Percentiles rank a stretch among this genome's conserved stretches.
Evolutionary conservation across 2,888 invertebrate genomes (phyloP).

Genomic region (Melangyna quadrimaculata): DNA sequence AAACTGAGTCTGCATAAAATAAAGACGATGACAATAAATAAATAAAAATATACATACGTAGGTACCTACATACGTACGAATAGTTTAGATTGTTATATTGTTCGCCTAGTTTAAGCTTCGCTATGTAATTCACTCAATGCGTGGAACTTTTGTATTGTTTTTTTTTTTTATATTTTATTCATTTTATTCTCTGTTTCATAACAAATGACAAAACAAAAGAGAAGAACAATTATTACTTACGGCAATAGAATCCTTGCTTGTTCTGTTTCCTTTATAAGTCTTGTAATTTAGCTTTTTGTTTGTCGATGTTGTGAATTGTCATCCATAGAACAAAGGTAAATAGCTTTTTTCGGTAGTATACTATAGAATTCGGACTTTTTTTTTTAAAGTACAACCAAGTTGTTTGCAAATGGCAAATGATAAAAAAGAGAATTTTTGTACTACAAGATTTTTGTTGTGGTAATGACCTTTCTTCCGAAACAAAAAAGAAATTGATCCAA

Average conservation of each 20-base stretch:
- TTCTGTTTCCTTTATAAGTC: slow-evolving; percentile 5
- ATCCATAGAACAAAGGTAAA: slow-evolving; percentile 25
- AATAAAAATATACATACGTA: too few relatives aligned
- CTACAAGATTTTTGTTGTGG: not conserved
- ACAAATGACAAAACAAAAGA: slow-evolving; percentile 37
- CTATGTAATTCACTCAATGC: slow-evolving; percentile 9
- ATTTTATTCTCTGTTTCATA: not conserved
- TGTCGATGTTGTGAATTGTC: slow-evolving; percentile 19
- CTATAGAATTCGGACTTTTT: slow-evolving; percentile 19
- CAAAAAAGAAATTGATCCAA: slow-evolving; percentile 5
- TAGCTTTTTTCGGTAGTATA: slow-evolving; percentile 18
- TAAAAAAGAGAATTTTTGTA: not conserved
- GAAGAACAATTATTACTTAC: slow-evolving; percentile 51
- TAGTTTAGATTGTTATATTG: slow-evolving; percentile 9
- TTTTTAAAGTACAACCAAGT: slow-evolving; percentile 24
- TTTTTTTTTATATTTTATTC: not conserved
- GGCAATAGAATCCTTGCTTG: slow-evolving; percentile 24
- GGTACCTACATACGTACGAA: too few relatives aligned
- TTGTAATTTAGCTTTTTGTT: slow-evolving; percentile 32
- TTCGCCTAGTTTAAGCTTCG: not conserved
- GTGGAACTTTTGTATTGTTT: too few relatives aligned
- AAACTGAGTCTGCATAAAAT: not conserved
- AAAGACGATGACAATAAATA: too few relatives aligned
- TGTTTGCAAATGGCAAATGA: not conserved
- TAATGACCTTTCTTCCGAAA: slow-evolving; percentile 8